Conservation (phyloP, 2,888 invertebrate genomes). For the Pseudococcus viburni region DNA sequence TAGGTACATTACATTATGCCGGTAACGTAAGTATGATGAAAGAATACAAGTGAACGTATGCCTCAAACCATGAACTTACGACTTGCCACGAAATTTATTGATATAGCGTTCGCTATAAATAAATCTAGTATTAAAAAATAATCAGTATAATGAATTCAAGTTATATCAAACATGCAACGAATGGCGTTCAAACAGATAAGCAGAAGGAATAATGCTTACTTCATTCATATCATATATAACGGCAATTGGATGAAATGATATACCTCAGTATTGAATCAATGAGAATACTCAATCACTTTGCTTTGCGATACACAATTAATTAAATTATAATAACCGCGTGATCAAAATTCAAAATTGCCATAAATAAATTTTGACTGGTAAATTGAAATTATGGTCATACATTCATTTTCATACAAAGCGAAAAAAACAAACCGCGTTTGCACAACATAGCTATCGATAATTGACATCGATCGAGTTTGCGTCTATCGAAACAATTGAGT, state of each 20-base stretch:
- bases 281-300: not conserved
- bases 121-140: not conserved
- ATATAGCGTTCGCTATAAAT: not conserved
- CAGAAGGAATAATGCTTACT: not conserved
- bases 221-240: not conserved
- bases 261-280: not conserved
- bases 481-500: too few relatives aligned
- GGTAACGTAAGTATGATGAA: not conserved
- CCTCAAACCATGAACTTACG: not conserved
- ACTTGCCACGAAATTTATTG: not conserved
- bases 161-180: not conserved
- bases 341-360: not conserved
- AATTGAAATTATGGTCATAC: too few relatives aligned
- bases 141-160: not conserved
- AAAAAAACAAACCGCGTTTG: too few relatives aligned
- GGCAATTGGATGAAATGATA: not conserved
- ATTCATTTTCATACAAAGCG: too few relatives aligned
- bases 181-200: slow-evolving; percentile 5
- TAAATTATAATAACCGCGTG: slow-evolving; percentile 17
- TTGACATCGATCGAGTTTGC: too few relatives aligned
- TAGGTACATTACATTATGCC: not conserved
- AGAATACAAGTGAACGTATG: not conserved
- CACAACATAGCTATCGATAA: too few relatives aligned
- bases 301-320: not conserved
- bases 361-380: too few relatives aligned